phyloP scores from a whole-genome alignment of 2,888 invertebrate species.

The Stenchaetothrips biformis region DNA sequence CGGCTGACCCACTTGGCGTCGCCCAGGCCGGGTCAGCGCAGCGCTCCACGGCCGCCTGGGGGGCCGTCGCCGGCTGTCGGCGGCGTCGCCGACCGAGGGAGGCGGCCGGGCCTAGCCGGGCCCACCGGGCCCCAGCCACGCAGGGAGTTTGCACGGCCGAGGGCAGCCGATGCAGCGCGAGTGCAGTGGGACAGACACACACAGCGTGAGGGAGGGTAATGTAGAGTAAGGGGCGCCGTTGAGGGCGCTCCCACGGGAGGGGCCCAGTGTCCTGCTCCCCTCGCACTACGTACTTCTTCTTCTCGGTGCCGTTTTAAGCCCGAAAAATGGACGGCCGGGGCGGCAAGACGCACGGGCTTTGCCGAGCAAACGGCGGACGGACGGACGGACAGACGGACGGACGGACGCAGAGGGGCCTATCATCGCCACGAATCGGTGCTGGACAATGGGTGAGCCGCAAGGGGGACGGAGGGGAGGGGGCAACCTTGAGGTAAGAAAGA shows the following conservation, averaged over 20 bases:
- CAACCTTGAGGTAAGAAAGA: too few relatives aligned
- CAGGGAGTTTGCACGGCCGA: not conserved
- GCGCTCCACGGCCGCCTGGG: too few relatives aligned
- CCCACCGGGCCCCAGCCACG: not conserved
- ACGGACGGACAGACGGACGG: too few relatives aligned
- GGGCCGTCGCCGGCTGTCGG: too few relatives aligned
- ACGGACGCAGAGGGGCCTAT: too few relatives aligned
- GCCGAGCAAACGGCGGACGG: not conserved
- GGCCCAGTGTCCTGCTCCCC: not conserved
- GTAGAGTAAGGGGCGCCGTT: not conserved
- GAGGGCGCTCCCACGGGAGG: not conserved
- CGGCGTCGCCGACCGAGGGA: too few relatives aligned
- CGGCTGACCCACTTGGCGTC: constrained; percentile 9
- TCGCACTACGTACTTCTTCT: too few relatives aligned
- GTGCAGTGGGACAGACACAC: not conserved
- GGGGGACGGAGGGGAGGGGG: too few relatives aligned
- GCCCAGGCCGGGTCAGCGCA: too few relatives aligned
- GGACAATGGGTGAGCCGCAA: too few relatives aligned
- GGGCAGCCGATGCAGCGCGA: not conserved
- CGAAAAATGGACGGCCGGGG: constrained; percentile 3
- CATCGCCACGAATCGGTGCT: too few relatives aligned
- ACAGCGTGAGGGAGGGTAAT: not conserved
- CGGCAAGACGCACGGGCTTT: not conserved
- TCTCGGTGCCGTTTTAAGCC: not conserved
- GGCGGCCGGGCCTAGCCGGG: too few relatives aligned